Evolutionary conservation across 2,888 invertebrate species (phyloP).

Genomic region (Chesias legatella): DNA sequence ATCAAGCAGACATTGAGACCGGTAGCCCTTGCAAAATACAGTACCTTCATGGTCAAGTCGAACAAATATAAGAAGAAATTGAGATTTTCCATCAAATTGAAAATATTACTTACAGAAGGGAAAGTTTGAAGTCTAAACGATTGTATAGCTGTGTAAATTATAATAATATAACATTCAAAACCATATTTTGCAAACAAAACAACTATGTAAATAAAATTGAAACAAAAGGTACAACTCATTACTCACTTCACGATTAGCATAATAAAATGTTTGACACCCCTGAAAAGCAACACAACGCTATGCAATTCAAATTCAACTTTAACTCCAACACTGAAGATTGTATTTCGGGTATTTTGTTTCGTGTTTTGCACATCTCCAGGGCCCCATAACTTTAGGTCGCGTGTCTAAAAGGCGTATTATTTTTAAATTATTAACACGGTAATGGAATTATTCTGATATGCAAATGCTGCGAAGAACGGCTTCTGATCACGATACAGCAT

Average conservation of each 20-base stretch:
- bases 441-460: slow-evolving; percentile 77
- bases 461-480: slow-evolving; percentile 65
- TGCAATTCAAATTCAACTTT: slow-evolving; percentile 28
- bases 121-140: no score
- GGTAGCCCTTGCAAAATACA: no score
- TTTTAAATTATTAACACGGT: slow-evolving; percentile 76
- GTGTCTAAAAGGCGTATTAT: slow-evolving; percentile 66
- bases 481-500: slow-evolving; percentile 56
- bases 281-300: slow-evolving; percentile 34
- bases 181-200: no score
- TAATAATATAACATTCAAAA: no score
- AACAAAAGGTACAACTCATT: slow-evolving; percentile 28
- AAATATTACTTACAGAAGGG: no score
- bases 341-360: slow-evolving; percentile 24
- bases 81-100: no score
- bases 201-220: slow-evolving; percentile 26
- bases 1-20: no score
- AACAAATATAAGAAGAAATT: no score
- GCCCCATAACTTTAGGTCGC: slow-evolving; percentile 67
- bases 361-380: slow-evolving; percentile 57
- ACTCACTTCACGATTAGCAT: slow-evolving; percentile 41
- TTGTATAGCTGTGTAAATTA: no score
- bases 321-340: slow-evolving; percentile 14
- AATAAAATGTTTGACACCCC: slow-evolving; percentile 55
- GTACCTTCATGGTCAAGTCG: no score